Conservation (phyloP, 1,140 invertebrate genomes). For the Drosophila ironensis region DNA sequence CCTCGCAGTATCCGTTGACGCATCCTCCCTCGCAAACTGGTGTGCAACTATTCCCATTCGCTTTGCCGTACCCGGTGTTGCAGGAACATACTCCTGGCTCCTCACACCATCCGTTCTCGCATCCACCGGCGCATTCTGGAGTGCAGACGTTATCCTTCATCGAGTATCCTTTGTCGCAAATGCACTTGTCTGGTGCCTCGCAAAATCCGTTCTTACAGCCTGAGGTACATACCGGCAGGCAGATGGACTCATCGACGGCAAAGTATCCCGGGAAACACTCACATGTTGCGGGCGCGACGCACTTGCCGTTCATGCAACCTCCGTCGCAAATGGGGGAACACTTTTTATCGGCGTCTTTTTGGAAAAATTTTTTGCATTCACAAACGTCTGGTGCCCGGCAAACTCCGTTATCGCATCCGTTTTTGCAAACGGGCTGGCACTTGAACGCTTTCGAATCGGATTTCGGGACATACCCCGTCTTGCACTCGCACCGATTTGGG, state of each 20-base stretch:
- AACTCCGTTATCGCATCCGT: conserved; percentile 47
- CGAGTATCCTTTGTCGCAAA: conserved; percentile 4
- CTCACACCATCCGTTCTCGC: conserved; percentile 11
- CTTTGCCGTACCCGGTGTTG: not conserved
- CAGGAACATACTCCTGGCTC: conserved; percentile 5
- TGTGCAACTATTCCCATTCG: not conserved
- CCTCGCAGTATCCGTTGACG: conserved; percentile 6
- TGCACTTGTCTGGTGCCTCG: conserved; percentile 8
- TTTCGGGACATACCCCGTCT: conserved; percentile 12
- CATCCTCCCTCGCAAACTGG: conserved; percentile 12
- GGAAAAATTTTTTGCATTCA: conserved; percentile 75
- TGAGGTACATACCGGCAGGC: not conserved
- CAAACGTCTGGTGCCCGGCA: conserved; percentile 47
- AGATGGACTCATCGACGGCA: not conserved
- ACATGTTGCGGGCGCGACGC: conserved; percentile 14
- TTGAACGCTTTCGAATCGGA: not conserved
- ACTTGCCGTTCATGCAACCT: conserved; percentile 16
- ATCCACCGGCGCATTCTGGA: conserved; percentile 10
- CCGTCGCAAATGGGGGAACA: conserved; percentile 21
- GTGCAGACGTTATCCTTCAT: not conserved
- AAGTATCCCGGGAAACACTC: conserved; percentile 3
- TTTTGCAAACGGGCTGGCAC: conserved; percentile 41
- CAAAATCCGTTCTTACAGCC: conserved; percentile 29
- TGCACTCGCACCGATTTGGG: conserved; percentile 29
- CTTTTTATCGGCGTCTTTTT: conserved; percentile 75